A percentile compares a stretch with the other conserved stretches of the same genome.
Evolutionary conservation across 2,888 invertebrate species (phyloP).

Genomic region (Catocala sponsa): DNA sequence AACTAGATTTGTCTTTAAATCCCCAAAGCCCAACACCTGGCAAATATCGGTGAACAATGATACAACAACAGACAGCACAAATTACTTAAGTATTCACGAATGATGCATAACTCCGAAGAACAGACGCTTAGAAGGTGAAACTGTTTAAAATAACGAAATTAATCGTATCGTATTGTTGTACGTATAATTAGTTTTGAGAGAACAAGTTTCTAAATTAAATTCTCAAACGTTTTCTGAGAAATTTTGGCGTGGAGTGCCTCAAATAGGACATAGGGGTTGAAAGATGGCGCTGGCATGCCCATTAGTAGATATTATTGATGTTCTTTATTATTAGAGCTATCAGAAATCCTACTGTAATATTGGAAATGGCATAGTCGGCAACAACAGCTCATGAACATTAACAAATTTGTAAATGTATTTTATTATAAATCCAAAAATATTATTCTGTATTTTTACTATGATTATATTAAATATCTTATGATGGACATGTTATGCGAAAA

Average conservation of each 20-base stretch:
- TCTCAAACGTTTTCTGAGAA: slow-evolving; percentile 37
- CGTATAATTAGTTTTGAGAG: slow-evolving; percentile 48
- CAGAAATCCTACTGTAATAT: too few species aligned
- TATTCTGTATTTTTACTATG: too few species aligned
- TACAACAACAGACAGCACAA: slow-evolving; percentile 27
- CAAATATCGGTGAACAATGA: too few species aligned
- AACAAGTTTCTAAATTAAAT: slow-evolving; percentile 53
- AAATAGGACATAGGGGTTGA: slow-evolving; percentile 13
- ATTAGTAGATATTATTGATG: too few species aligned
- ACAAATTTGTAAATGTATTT: too few species aligned
- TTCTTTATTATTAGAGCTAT: too few species aligned
- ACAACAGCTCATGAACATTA: too few species aligned
- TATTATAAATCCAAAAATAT: too few species aligned
- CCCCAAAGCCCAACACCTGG: too few species aligned
- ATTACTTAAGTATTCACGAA: slow-evolving; percentile 33
- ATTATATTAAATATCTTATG: too few species aligned
- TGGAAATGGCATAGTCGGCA: too few species aligned
- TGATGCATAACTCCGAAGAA: slow-evolving; percentile 35
- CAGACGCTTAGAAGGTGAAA: slow-evolving; percentile 38
- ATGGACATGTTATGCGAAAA: too few species aligned
- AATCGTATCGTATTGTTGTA: slow-evolving; percentile 45
- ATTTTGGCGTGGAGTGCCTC: slow-evolving; percentile 22
- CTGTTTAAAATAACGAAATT: slow-evolving; percentile 48
- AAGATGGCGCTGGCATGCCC: neutral
- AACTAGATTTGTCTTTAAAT: neutral